These are phyloP conservation scores for Boulengerochromis microlepis DNA, from an alignment of 2,113 vertebrate species.

Conservation along the genomic window DNA sequence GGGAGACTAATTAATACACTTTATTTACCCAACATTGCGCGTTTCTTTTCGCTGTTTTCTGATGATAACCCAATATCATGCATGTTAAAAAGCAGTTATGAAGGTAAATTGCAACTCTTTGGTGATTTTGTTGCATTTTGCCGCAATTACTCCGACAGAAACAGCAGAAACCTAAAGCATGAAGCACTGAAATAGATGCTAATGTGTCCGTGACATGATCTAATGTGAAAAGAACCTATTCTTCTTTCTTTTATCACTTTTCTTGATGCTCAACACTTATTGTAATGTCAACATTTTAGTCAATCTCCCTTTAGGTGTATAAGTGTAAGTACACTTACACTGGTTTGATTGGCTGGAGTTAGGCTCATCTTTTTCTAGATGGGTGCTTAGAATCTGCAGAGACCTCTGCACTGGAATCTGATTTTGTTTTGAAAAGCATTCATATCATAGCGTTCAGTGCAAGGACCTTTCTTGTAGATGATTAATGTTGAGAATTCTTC, in stretches of 20 bases:
- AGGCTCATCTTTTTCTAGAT: accelerated
- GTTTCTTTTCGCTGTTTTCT: not conserved
- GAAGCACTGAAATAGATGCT: not conserved
- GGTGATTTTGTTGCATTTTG: not conserved
- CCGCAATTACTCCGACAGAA: accelerated
- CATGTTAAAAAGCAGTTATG: not conserved
- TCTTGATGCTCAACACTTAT: not conserved
- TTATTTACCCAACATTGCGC: accelerated
- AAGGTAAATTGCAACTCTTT: not conserved
- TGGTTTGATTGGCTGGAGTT: not conserved
- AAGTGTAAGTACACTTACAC: not conserved
- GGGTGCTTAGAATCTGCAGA: not conserved
- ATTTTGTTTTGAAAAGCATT: not conserved
- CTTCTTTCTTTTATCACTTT: not conserved
- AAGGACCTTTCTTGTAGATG: not conserved
- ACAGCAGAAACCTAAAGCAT: not conserved
- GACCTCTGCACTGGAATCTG: not conserved
- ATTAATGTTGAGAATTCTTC: not conserved
- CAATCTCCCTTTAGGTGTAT: not conserved
- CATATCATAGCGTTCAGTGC: not conserved
- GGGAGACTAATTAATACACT: too few species aligned
- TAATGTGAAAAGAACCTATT: not conserved
- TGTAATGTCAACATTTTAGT: not conserved
- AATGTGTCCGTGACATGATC: not conserved
- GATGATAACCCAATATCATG: not conserved